These are phyloP conservation scores for Hormaphis cornu DNA, from an alignment of 1,140 invertebrate species.

Conservation along the genomic window DNA sequence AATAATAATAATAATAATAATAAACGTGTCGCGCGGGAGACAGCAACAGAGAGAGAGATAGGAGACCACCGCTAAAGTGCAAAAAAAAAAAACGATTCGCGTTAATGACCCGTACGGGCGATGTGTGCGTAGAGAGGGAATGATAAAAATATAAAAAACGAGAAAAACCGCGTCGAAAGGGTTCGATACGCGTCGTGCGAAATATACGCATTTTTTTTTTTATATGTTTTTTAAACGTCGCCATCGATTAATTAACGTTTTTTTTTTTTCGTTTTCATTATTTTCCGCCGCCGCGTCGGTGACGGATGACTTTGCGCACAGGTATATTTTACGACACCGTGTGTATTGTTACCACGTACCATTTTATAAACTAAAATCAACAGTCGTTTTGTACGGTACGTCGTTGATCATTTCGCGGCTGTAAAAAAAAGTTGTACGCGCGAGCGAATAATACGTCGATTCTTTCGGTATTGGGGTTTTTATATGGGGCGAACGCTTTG, in stretches of 20 bases:
- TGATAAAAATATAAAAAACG: neutral
- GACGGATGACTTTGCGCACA: neutral
- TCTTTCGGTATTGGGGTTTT: too few species aligned
- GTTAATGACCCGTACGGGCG: neutral
- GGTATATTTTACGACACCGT: neutral
- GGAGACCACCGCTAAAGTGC: neutral
- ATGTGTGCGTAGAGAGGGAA: neutral
- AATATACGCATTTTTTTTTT: neutral
- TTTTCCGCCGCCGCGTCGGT: neutral
- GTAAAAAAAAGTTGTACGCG: too few species aligned
- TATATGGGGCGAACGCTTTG: too few species aligned
- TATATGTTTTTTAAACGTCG: neutral
- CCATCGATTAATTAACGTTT: constrained; percentile 23
- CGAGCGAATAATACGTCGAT: too few species aligned
- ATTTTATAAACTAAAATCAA: too few species aligned
- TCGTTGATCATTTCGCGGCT: too few species aligned
- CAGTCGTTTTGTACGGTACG: too few species aligned
- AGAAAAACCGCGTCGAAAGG: neutral
- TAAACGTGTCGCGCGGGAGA: neutral
- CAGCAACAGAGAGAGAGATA: neutral
- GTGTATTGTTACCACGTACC: too few species aligned
- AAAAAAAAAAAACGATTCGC: neutral
- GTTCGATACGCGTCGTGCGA: neutral
- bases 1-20: too few species aligned
- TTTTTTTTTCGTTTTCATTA: neutral